Conservation (phyloP, 2,888 invertebrate genomes). For the Leucania comma region DNA sequence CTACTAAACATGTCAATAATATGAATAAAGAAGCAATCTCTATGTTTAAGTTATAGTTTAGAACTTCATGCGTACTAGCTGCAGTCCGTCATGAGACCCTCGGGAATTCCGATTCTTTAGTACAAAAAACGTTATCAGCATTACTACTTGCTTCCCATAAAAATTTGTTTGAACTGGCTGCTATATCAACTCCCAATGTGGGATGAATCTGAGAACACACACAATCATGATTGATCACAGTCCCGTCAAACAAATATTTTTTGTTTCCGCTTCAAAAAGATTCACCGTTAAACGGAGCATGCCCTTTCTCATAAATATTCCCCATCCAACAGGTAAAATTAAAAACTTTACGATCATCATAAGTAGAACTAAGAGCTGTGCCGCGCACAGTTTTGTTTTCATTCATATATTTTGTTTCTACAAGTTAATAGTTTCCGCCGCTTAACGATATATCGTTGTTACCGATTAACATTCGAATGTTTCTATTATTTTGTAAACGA, state of each 20-base stretch:
- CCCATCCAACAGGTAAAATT: slow-evolving; percentile 50
- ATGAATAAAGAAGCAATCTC: neutral
- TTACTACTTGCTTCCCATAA: neutral
- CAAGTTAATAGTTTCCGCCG: slow-evolving; percentile 66
- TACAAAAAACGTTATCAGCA: slow-evolving; percentile 4
- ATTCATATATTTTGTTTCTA: slow-evolving; percentile 66
- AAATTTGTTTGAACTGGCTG: neutral
- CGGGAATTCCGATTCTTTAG: neutral
- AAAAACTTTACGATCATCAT: slow-evolving; percentile 58
- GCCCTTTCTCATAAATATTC: slow-evolving; percentile 57
- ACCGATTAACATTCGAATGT: slow-evolving; percentile 67
- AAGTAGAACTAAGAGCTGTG: slow-evolving; percentile 47
- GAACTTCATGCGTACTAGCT: neutral
- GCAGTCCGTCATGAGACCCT: neutral
- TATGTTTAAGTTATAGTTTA: neutral
- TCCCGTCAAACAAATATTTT: slow-evolving; percentile 11
- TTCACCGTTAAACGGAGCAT: slow-evolving; percentile 32
- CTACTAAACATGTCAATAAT: neutral
- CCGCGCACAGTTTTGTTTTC: slow-evolving; percentile 61
- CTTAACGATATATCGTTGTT: slow-evolving; percentile 59
- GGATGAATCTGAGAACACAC: slow-evolving; percentile 12
- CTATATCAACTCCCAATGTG: slow-evolving; percentile 11
- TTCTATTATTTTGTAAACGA: slow-evolving; percentile 65
- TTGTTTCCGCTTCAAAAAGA: slow-evolving; percentile 23
- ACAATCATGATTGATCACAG: slow-evolving; percentile 20